Evolutionary conservation across 2,888 invertebrate species (phyloP).

Genomic region (Lypha dubia): DNA sequence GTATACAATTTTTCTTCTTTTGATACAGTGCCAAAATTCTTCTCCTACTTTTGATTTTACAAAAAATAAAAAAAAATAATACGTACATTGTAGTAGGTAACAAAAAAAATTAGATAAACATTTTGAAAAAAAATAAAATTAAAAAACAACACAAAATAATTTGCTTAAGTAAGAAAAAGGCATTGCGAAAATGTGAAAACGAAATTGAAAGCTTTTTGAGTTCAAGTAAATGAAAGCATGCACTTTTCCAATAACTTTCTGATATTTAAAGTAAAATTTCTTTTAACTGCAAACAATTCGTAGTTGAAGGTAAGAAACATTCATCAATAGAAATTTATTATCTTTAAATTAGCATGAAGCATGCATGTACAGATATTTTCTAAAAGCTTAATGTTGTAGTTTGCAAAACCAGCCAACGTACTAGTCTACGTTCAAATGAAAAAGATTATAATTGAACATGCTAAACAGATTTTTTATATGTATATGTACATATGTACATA

Average conservation of each 20-base stretch:
- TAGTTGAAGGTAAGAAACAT: conserved; percentile 1
- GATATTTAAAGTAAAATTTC: conserved; percentile 12
- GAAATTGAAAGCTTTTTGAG: conserved; percentile 3
- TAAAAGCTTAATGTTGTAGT: conserved; percentile 46
- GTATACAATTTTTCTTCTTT: conserved; percentile 36
- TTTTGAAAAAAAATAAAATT: background rate
- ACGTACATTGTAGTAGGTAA: too few relatives aligned
- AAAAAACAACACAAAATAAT: conserved; percentile 3
- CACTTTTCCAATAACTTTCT: background rate
- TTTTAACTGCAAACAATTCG: conserved; percentile 18
- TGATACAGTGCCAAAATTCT: conserved; percentile 52
- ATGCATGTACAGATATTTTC: conserved; percentile 25
- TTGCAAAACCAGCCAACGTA: conserved; percentile 40
- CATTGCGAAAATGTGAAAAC: conserved; percentile 8
- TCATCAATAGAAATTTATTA: conserved; percentile 41
- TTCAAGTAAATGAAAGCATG: conserved; percentile 50
- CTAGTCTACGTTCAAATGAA: conserved; percentile 45
- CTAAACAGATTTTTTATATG: conserved; percentile 28
- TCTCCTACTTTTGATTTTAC: conserved; percentile 32
- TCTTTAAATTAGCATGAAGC: conserved; percentile 57
- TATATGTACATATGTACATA: too few relatives aligned
- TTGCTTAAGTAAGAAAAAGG: conserved; percentile 4
- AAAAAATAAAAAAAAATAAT: background rate
- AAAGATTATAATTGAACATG: conserved; percentile 49
- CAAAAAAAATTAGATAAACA: too few relatives aligned